A percentile compares a stretch with the other conserved stretches of the same genome.
Conservation (phyloP, 1,140 invertebrate genomes). For the Nixonia krombeini region DNA sequence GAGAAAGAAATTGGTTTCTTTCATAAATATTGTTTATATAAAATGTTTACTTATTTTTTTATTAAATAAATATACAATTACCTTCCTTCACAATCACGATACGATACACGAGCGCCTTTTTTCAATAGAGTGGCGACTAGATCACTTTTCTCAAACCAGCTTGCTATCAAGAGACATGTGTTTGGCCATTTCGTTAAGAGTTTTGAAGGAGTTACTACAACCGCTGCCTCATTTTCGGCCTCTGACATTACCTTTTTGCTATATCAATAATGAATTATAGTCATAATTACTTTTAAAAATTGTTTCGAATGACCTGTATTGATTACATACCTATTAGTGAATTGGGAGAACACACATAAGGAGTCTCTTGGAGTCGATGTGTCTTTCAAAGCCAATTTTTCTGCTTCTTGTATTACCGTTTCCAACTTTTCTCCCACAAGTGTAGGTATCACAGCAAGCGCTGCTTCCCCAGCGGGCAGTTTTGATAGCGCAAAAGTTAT, state of each 20-base stretch:
- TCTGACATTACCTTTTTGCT: slow-evolving; percentile 46
- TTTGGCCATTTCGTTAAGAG: slow-evolving; percentile 60
- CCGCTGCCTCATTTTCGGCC: slow-evolving; percentile 50
- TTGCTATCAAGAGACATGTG: slow-evolving; percentile 62
- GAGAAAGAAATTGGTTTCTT: not conserved
- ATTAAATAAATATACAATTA: slow-evolving; percentile 20
- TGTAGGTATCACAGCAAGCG: slow-evolving; percentile 52
- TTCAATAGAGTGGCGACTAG: slow-evolving; percentile 55
- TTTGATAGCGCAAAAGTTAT: slow-evolving; percentile 53
- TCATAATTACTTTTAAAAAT: not conserved
- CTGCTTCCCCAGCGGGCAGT: slow-evolving; percentile 61
- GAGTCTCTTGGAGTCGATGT: slow-evolving; percentile 10
- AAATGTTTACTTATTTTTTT: not conserved
- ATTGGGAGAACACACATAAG: slow-evolving; percentile 28
- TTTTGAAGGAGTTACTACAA: slow-evolving; percentile 32
- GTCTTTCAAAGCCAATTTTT: slow-evolving; percentile 28
- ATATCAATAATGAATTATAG: slow-evolving; percentile 7
- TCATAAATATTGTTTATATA: not conserved
- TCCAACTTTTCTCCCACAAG: slow-evolving; percentile 49
- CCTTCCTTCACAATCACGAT: slow-evolving; percentile 65
- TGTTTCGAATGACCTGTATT: not conserved
- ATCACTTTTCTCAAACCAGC: slow-evolving; percentile 58
- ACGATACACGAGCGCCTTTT: slow-evolving; percentile 51
- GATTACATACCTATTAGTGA: slow-evolving; percentile 55
- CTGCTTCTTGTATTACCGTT: slow-evolving; percentile 47